phyloP scores from a whole-genome alignment of 2,113 vertebrate genomes.

The Corythornis madagascariensis region DNA sequence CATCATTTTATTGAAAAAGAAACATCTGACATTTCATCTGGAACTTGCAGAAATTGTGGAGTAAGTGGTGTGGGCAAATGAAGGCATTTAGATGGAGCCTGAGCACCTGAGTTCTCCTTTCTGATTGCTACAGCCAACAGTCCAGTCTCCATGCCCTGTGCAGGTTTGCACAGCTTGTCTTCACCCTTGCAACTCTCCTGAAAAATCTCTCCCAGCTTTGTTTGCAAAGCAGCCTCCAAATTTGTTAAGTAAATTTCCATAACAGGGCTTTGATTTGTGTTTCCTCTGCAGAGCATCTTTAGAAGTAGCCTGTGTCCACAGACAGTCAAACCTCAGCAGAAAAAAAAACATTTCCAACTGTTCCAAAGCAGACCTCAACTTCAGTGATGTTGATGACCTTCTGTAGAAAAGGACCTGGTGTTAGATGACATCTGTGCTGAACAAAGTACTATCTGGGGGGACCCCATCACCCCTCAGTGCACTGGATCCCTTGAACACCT shows the following conservation, averaged over 20 bases:
- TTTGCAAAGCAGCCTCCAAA: not conserved
- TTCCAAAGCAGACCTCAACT: not conserved
- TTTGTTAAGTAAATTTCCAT: not conserved
- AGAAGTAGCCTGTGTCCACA: not conserved
- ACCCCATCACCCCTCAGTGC: not conserved
- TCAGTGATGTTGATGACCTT: not conserved
- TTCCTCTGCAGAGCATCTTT: not conserved
- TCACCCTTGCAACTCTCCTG: not conserved
- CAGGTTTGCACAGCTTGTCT: not conserved
- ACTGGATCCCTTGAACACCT: not conserved
- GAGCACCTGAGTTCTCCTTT: not conserved
- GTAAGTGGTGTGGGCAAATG: not conserved
- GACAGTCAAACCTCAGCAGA: not conserved
- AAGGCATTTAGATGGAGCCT: not conserved
- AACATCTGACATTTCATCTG: not conserved
- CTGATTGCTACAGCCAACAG: not conserved
- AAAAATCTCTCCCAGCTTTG: not conserved
- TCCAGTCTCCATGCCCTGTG: not conserved
- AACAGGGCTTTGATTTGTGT: not conserved
- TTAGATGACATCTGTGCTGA: not conserved
- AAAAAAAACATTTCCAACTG: not conserved
- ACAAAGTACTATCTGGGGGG: not conserved
- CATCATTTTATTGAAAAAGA: slow-evolving; percentile 2
- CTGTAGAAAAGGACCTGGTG: not conserved
- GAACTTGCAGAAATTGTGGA: not conserved